phyloP scores from a whole-genome alignment of 1,140 invertebrate genomes.

The Ptiloglossa arizonensis region DNA sequence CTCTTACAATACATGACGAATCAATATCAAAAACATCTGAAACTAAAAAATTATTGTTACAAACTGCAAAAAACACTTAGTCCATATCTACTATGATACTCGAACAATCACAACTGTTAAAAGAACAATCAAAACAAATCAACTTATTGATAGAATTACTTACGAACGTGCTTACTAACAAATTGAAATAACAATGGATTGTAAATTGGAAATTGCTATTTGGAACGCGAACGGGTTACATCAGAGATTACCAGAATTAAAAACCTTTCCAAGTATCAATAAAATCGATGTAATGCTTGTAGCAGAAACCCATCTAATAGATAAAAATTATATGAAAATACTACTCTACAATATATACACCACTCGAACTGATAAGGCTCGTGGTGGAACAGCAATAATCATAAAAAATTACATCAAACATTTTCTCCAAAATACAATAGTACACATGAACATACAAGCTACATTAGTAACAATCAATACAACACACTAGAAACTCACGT shows the following conservation, averaged over 20 bases:
- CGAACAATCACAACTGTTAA: no score
- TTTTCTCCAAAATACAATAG: neutral
- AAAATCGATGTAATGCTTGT: neutral
- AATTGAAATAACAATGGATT: neutral
- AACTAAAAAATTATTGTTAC: no score
- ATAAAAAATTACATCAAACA: conserved; percentile 3
- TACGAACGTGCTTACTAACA: neutral
- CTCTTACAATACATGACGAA: no score
- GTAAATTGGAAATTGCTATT: neutral
- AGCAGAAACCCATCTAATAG: neutral
- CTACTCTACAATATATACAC: neutral
- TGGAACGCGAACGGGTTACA: neutral
- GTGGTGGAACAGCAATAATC: neutral
- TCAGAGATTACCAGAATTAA: neutral
- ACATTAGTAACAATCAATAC: neutral
- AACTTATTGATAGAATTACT: neutral
- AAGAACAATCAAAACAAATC: no score
- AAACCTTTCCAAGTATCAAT: neutral
- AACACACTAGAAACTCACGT: no score
- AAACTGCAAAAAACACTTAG: no score
- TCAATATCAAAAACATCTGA: no score
- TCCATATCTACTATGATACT: no score
- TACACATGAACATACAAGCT: neutral
- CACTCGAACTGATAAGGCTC: neutral
- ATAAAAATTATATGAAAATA: neutral